A percentile compares a stretch with the other conserved stretches of the same genome.
Conservation (phyloP, 2,888 invertebrate genomes). For the Thalpophila matura region DNA sequence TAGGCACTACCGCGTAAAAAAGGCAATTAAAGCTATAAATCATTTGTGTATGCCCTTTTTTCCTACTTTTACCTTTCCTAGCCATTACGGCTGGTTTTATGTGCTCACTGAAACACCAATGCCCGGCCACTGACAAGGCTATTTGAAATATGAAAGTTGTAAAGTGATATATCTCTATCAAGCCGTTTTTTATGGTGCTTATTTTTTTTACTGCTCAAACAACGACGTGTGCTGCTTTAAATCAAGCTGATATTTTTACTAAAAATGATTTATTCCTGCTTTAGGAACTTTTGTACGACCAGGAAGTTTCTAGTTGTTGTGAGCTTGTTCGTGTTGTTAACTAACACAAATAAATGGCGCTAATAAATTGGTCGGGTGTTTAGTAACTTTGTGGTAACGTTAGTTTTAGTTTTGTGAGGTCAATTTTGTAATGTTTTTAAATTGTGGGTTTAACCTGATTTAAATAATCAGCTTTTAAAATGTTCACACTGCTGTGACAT, state of each 20-base stretch:
- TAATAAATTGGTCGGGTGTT: constrained; percentile 28
- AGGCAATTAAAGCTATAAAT: constrained; percentile 88
- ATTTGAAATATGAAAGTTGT: constrained; percentile 88
- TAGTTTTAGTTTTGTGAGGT: neutral
- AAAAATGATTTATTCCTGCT: constrained; percentile 77
- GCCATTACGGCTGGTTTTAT: constrained; percentile 79
- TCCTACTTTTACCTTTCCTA: constrained; percentile 73
- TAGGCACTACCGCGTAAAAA: constrained; percentile 77
- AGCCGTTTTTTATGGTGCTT: constrained; percentile 80
- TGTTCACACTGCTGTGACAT: no score
- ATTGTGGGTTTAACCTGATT: no score
- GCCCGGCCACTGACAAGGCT: constrained; percentile 79
- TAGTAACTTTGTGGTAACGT: constrained; percentile 16
- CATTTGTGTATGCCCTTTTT: constrained; percentile 78
- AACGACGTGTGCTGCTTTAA: constrained; percentile 78
- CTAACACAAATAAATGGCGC: constrained; percentile 50
- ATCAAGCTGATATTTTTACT: constrained; percentile 77
- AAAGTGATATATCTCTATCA: constrained; percentile 86
- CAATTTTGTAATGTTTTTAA: neutral
- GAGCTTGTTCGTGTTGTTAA: constrained; percentile 42
- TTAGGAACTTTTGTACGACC: constrained; percentile 69
- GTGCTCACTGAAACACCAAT: constrained; percentile 74
- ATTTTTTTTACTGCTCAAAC: constrained; percentile 80
- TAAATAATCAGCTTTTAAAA: no score
- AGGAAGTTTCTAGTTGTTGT: constrained; percentile 58